Percentiles rank a stretch among this genome's conserved stretches.
Evolutionary conservation across 2,888 invertebrate genomes (phyloP).

Genomic region (Macropis europaea): DNA sequence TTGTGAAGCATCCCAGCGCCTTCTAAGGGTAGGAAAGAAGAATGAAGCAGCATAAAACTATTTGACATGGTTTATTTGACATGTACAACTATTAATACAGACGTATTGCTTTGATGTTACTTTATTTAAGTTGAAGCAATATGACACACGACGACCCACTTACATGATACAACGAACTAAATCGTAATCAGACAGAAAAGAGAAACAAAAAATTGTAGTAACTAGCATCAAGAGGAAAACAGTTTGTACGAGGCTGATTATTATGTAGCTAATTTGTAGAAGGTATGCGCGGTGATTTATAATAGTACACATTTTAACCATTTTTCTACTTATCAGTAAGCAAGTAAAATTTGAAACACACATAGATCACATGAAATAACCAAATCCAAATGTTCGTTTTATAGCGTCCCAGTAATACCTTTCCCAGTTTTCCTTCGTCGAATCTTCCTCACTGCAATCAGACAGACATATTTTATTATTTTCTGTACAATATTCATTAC

Average conservation of each 20-base stretch:
- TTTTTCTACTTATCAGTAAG: slow-evolving; percentile 74
- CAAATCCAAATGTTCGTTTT: slow-evolving; percentile 95
- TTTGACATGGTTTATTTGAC: slow-evolving; percentile 50
- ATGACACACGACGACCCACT: not conserved
- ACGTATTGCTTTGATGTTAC: slow-evolving; percentile 17
- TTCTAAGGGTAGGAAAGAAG: too few species aligned
- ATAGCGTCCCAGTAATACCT: slow-evolving; percentile 97
- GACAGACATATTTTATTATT: not conserved
- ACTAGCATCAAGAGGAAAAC: not conserved
- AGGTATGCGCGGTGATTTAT: slow-evolving; percentile 18
- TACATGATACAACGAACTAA: slow-evolving; percentile 29
- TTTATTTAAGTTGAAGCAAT: slow-evolving; percentile 13
- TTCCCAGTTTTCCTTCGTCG: slow-evolving; percentile 94
- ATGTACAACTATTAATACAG: slow-evolving; percentile 51
- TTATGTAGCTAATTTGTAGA: slow-evolving; percentile 17
- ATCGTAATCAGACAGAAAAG: slow-evolving; percentile 1
- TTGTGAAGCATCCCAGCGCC: too few species aligned
- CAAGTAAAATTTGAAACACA: slow-evolving; percentile 50
- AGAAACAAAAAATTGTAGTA: slow-evolving; percentile 2
- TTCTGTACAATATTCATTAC: not conserved
- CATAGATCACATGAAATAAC: slow-evolving; percentile 83
- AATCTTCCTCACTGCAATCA: slow-evolving; percentile 85
- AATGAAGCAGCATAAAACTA: not conserved
- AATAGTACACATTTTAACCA: slow-evolving; percentile 37
- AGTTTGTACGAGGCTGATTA: slow-evolving; percentile 22